Evolutionary conservation across 2,888 invertebrate genomes (phyloP).

Genomic region (Polyommatus iphigenia): DNA sequence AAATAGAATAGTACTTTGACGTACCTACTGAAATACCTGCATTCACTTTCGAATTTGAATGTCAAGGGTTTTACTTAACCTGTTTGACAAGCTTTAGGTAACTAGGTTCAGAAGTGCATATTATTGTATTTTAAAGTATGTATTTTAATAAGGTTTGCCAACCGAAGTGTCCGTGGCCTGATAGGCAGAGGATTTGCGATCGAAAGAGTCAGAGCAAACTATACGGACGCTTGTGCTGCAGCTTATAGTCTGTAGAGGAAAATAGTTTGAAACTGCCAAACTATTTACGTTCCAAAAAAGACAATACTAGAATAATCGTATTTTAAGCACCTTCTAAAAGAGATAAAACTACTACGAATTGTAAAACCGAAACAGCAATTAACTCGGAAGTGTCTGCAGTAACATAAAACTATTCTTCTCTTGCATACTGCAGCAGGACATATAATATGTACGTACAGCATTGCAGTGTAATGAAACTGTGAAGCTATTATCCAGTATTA

Average conservation of each 20-base stretch:
- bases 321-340: not conserved
- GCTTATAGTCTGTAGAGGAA: too few species aligned
- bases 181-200: not conserved
- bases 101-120: not conserved
- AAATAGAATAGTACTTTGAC: not conserved
- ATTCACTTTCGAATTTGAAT: constrained; percentile 10
- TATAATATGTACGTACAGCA: not conserved
- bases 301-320: too few species aligned
- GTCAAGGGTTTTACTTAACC: not conserved
- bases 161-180: not conserved
- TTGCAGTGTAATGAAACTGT: not conserved
- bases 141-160: not conserved
- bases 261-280: too few species aligned
- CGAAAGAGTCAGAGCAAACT: too few species aligned
- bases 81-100: not conserved
- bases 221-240: too few species aligned
- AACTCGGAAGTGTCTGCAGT: not conserved
- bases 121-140: not conserved
- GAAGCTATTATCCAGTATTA: not conserved
- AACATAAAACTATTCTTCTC: not conserved
- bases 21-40: not conserved
- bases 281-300: too few species aligned
- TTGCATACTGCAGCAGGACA: not conserved
- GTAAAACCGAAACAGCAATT: not conserved
- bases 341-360: not conserved